Evolutionary conservation across 2,797 vertebrate species (phyloP).

Genomic region (Carapus acus): DNA sequence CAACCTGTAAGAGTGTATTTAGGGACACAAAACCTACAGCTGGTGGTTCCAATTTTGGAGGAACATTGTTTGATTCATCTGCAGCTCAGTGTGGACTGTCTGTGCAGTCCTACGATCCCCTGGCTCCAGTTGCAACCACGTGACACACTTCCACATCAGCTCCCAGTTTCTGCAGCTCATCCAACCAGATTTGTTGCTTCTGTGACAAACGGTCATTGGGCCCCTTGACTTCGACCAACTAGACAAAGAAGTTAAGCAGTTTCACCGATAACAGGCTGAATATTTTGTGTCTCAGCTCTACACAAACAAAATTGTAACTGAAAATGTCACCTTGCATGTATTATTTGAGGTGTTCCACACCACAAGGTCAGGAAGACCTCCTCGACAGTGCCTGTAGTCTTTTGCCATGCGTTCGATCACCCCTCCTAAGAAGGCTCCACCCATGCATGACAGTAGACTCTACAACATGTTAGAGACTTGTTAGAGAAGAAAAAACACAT

Average conservation of each 20-base stretch:
- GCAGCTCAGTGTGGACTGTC: conserved; percentile 14
- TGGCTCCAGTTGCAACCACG: conserved; percentile 79
- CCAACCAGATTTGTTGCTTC: conserved; percentile 94
- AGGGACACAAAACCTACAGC: too few species aligned
- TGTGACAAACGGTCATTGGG: conserved; percentile 88
- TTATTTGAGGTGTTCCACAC: conserved; percentile 80
- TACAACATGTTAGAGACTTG: background rate
- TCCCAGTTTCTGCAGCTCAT: conserved; percentile 82
- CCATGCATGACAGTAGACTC: conserved; percentile 88
- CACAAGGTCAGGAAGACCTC: conserved; percentile 89
- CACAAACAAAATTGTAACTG: too few species aligned
- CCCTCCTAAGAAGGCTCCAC: conserved; percentile 82
- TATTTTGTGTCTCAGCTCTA: background rate
- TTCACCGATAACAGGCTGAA: background rate
- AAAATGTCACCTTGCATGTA: conserved; percentile 78
- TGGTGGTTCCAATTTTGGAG: conserved; percentile 9
- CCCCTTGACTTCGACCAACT: conserved; percentile 98
- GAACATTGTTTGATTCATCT: conserved; percentile 6
- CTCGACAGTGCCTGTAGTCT: conserved; percentile 87
- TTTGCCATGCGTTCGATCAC: conserved; percentile 78
- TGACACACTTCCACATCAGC: conserved; percentile 93
- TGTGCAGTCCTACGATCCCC: conserved; percentile 69
- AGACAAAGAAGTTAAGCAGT: conserved; percentile 16
- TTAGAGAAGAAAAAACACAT: too few species aligned
- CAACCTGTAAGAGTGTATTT: too few species aligned